Evolutionary conservation across 2,888 invertebrate genomes (phyloP), one percentile per base, ranked within the genome.

Genomic region (Linhomoeus sp.): DNA sequence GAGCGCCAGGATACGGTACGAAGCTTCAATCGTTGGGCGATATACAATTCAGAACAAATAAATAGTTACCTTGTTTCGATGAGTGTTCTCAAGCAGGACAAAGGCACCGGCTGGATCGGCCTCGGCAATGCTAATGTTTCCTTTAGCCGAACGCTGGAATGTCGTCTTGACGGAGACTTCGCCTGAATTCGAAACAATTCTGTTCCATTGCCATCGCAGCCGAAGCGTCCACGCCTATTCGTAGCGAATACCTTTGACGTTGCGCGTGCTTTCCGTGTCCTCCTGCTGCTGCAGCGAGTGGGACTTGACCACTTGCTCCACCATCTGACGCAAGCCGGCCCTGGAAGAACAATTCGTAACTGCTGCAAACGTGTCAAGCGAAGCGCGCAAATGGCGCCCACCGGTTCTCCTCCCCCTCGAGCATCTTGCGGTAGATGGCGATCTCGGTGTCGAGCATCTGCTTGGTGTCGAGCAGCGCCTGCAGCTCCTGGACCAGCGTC

Each of bases 111-210:
- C 66, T 5, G 68, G 65, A 49, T 62, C 58, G 49, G 67, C 68
- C 52, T 70, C 70, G 22, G 63, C 52, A 48, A 70, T 67, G 45
- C 65, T 59, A 41, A 70, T 59, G 24, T 67, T 66, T 26, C 69
- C 70, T 50, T 69, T 70, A 45, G 71, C 70, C 33, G 67, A 67
- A 48, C 71, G 60, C 58, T 71, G 71, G 65, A 70, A 72, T 14
- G 72, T 72, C 1, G 72, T 72, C 57, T 70, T 71, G 41, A 38
- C 39, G 41, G 15, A 45, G 19, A 15, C 37, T n/a, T 36, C 7
- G 29, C 17, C 29, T 47, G 19, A 12, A 5, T 29, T 12, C 29
- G 5, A 29, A 29, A 29, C 5, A 29, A 29, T 29, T 29, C 7
- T 29, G 5, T 5, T 29, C 7, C 29, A 9, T 29, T n/a, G n/a